A percentile compares a stretch with the other conserved stretches of the same genome.
These are phyloP conservation scores for Illadopsis cleaveri DNA, from an alignment of 2,113 vertebrate species.

Conservation along the genomic window DNA sequence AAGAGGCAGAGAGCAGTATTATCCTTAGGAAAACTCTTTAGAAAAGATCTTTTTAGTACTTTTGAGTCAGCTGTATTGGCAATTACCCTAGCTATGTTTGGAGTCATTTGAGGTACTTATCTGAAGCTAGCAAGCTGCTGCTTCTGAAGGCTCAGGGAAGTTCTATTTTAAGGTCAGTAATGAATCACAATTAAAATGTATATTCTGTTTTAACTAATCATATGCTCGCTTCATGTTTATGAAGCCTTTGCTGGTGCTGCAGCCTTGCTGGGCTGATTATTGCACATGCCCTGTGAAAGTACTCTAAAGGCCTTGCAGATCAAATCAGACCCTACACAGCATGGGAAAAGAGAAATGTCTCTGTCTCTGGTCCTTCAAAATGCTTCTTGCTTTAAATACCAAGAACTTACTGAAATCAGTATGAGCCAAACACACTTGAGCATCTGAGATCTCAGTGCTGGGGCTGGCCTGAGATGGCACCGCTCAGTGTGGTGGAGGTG, in stretches of 20 bases:
- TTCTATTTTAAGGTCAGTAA: background rate
- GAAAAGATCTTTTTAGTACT: background rate
- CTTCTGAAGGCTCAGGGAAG: background rate
- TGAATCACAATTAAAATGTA: background rate
- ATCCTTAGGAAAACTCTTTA: background rate
- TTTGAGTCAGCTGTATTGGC: background rate
- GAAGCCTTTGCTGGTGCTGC: background rate
- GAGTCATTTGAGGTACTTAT: background rate
- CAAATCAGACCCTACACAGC: background rate
- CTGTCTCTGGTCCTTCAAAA: background rate
- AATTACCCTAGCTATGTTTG: background rate
- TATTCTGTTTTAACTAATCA: background rate
- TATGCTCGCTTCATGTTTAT: background rate
- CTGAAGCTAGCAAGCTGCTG: background rate
- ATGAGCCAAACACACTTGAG: background rate
- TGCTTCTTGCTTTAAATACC: background rate
- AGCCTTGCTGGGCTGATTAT: background rate
- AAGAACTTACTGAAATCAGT: background rate
- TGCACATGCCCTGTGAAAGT: background rate
- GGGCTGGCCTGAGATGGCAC: background rate
- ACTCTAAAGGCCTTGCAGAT: background rate
- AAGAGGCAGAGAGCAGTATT: background rate
- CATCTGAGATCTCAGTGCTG: fast-evolving
- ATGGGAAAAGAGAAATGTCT: background rate
- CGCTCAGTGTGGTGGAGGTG: fast-evolving